These are phyloP conservation scores for Falco rusticolus DNA, from an alignment of 2,797 vertebrate species.

Conservation along the genomic window DNA sequence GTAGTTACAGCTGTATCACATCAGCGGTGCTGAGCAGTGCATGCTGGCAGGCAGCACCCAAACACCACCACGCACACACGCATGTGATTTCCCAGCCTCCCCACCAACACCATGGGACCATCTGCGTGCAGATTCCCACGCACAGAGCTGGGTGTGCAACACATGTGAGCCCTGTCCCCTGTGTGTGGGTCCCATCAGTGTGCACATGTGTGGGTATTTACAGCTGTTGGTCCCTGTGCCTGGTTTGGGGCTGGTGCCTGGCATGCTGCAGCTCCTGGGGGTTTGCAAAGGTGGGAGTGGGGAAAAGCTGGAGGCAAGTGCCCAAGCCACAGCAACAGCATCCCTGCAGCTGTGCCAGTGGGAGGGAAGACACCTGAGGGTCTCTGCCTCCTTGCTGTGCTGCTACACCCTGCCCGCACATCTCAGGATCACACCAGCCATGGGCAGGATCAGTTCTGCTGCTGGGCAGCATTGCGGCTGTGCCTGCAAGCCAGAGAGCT, in stretches of 20 bases:
- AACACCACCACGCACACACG: not conserved
- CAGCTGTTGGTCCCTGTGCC: not conserved
- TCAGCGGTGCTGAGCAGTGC: not conserved
- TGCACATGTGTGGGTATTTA: rapidly evolving
- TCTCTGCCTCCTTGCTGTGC: not conserved
- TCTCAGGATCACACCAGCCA: not conserved
- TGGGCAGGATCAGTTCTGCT: not conserved
- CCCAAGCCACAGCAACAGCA: not conserved
- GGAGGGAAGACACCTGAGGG: not conserved
- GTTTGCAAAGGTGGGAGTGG: not conserved
- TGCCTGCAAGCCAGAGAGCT: not conserved
- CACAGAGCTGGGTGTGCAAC: not conserved
- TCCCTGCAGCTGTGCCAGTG: not conserved
- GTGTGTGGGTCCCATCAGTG: not conserved
- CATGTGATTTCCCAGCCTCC: not conserved
- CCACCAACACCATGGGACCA: not conserved
- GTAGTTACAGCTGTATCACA: constrained; percentile 9
- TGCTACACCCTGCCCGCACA: not conserved
- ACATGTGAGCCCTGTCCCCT: not conserved
- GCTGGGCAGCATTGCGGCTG: not conserved
- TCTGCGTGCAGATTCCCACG: constrained; percentile 14
- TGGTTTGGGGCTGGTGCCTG: not conserved
- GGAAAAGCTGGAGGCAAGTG: not conserved
- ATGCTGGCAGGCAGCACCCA: not conserved
- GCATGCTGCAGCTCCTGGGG: not conserved